Base-by-base conservation (phyloP, 2,113 vertebrate species). In the Sarotherodon lohbergeri region DNA sequence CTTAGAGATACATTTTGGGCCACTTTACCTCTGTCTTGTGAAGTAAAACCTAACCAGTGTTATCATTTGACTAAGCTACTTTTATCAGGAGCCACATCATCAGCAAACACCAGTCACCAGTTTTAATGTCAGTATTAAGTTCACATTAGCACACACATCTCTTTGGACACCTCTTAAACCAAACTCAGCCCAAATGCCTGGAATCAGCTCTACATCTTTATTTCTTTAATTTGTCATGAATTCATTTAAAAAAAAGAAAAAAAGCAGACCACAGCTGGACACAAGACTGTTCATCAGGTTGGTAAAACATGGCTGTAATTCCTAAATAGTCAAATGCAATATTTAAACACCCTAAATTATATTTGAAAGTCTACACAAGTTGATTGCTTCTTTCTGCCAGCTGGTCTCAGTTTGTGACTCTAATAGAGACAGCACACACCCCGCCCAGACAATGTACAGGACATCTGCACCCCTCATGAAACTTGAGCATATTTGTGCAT, bases 171-270 rank as follows among this genome's bases (percentile, higher is more conserved):
- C 36, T 36, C 7, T 8, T 71, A 71, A 61, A 2, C 32, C 6
- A 66, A 66, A 66, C 61, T 63, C 56, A 16, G 7, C 27, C 9
- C 13, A 29, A 2, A 9, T 0, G 13, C 22, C 66, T 73, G 66
- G 66, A 73, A 27, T 27, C 14, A 73, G 14, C 41, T 27, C 68
- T 13, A 29, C 9, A 5, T 17, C 22, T 29, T 76, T 29, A 48
- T 46, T 76, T 76, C 41, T 27, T 7, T 7, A 0, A 17, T 19
- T 48, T 76, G 5, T 76, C 16, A 0, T 76, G 5, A 48, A 19
- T 4, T 48, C 6, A 3, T 22, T 39, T 10, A 0, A 22, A 68
- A 63, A 66, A 22, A 76, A 3, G 1, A 16, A 29, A 2, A 2
- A 46, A 48, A 48, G 12, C 22, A 73, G 22, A 73, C 0, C 68